Conservation (phyloP, 2,888 invertebrate species). For the Nipponacmea schrenckii region DNA sequence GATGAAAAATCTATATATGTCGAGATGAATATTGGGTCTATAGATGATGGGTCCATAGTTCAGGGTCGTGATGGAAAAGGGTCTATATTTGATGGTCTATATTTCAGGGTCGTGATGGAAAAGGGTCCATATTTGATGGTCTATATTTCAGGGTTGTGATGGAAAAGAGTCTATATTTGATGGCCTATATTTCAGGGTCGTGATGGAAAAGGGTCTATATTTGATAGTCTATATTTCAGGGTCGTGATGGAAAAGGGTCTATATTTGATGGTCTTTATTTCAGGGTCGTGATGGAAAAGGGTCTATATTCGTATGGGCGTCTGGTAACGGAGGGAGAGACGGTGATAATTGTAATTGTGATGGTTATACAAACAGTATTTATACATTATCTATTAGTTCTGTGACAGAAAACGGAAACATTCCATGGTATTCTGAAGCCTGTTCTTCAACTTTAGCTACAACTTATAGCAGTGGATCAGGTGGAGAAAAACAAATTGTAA, state of each 20-base stretch:
- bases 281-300: constrained; percentile 92
- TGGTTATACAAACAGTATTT: constrained; percentile 98
- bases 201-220: constrained; percentile 56
- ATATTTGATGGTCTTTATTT: constrained; percentile 77
- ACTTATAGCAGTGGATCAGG: constrained; percentile 97
- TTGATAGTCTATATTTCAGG: constrained; percentile 79
- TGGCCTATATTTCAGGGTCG: constrained; percentile 84
- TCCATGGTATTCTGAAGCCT: constrained; percentile 95
- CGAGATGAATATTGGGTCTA: constrained; percentile 71
- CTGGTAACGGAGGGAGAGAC: constrained; percentile 96
- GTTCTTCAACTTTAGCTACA: constrained; percentile 96
- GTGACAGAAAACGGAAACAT: constrained; percentile 76
- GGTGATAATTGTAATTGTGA: constrained; percentile 95
- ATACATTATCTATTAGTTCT: constrained; percentile 96
- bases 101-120: constrained; percentile 84
- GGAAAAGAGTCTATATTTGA: constrained; percentile 96
- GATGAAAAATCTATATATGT: constrained; percentile 62
- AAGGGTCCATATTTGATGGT: constrained; percentile 92
- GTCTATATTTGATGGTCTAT: constrained; percentile 87
- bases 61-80: constrained; percentile 92
- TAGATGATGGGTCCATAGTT: constrained; percentile 62
- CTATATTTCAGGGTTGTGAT: constrained; percentile 4
- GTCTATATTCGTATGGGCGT: constrained; percentile 99
- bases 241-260: constrained; percentile 90
- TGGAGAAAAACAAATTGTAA: constrained; percentile 73